phyloP scores from a whole-genome alignment of 2,888 invertebrate genomes.

The Noctua comes region DNA sequence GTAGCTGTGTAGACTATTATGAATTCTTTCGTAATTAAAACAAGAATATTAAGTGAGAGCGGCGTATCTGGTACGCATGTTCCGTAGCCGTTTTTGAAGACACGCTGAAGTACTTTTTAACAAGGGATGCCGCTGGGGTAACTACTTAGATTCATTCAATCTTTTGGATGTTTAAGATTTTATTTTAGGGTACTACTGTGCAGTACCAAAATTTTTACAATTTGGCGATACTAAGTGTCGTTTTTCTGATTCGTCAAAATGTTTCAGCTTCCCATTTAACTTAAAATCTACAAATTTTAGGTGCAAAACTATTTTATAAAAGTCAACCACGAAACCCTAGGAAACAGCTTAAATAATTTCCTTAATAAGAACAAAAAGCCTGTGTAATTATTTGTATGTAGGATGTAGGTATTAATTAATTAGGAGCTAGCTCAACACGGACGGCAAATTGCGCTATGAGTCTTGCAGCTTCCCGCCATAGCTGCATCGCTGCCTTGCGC shows the following conservation, averaged over 20 bases:
- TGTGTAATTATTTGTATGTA: slow-evolving; percentile 70
- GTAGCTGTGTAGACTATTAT: neutral
- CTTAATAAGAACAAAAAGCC: slow-evolving; percentile 42
- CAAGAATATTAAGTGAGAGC: neutral
- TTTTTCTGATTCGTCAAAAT: neutral
- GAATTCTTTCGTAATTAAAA: slow-evolving; percentile 15
- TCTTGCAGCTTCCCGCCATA: slow-evolving; percentile 68
- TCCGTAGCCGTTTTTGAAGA: neutral
- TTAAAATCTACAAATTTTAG: neutral
- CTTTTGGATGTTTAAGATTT: neutral
- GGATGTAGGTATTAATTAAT: slow-evolving; percentile 76
- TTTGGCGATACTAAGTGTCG: neutral
- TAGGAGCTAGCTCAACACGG: slow-evolving; percentile 72
- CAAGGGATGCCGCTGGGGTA: neutral
- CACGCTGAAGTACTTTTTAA: neutral
- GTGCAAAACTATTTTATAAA: neutral
- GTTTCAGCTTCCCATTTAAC: neutral
- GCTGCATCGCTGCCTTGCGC: slow-evolving; percentile 38
- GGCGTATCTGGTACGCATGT: neutral
- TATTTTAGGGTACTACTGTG: neutral
- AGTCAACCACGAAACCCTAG: neutral
- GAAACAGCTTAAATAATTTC: slow-evolving; percentile 28
- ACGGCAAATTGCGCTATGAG: slow-evolving; percentile 76
- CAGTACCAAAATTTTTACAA: neutral
- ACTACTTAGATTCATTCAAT: neutral